A percentile compares a stretch with the other conserved stretches of the same genome.
These are phyloP conservation scores for Uloborus diversus DNA, from an alignment of 1,140 invertebrate genomes.

Conservation along the genomic window DNA sequence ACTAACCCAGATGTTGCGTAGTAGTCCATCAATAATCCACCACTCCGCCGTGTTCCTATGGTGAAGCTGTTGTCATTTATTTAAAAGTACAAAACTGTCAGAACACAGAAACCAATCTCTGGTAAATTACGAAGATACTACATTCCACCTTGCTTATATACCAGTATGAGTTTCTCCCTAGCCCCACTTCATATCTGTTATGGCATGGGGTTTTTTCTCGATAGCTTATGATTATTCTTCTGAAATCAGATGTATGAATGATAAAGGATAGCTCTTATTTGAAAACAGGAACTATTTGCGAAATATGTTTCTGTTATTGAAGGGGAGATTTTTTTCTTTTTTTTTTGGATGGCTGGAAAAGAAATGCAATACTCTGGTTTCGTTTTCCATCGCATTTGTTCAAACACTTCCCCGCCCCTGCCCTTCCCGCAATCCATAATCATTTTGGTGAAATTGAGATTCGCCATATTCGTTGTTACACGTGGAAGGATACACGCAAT, in stretches of 20 bases:
- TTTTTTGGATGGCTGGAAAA: too few relatives aligned
- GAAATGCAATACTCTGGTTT: too few relatives aligned
- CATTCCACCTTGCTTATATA: neutral
- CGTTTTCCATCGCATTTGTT: too few relatives aligned
- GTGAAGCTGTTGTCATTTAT: slow-evolving; percentile 5
- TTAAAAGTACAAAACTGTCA: slow-evolving; percentile 12
- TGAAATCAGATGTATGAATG: neutral
- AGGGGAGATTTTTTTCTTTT: too few relatives aligned
- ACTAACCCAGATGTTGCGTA: neutral
- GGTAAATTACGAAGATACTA: neutral
- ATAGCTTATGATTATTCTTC: neutral
- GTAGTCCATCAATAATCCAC: slow-evolving; percentile 2
- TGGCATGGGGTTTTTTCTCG: neutral
- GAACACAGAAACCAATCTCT: neutral
- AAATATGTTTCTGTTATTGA: too few relatives aligned
- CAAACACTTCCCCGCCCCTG: too few relatives aligned
- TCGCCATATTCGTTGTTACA: too few relatives aligned
- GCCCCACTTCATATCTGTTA: neutral
- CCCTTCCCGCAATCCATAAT: too few relatives aligned
- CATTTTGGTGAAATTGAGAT: too few relatives aligned
- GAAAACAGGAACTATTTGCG: too few relatives aligned
- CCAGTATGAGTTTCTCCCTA: neutral
- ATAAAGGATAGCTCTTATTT: neutral
- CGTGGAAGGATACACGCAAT: too few relatives aligned
- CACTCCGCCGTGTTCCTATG: neutral